These are phyloP conservation scores for Apostichopus parvimensis DNA, from an alignment of 35 echinoderm and acorn worm genomes.

Conservation along the genomic window DNA sequence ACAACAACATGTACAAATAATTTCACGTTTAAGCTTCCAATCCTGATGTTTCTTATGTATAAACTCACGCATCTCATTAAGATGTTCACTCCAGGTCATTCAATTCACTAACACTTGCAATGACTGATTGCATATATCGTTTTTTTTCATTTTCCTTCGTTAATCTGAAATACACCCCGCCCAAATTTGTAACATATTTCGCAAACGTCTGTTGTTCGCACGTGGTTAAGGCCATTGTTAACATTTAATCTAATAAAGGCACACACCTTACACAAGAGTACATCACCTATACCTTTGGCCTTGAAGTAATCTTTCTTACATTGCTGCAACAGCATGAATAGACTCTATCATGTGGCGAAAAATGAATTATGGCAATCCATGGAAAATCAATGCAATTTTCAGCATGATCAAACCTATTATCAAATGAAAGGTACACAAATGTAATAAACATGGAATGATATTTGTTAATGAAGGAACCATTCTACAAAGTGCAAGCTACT, in stretches of 20 bases:
- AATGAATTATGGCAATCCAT: constrained; percentile 1
- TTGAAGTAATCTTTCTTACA: background rate
- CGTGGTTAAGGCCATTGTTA: background rate
- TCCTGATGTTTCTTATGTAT: no score
- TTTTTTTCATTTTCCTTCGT: background rate
- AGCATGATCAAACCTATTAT: background rate
- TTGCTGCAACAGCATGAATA: no score
- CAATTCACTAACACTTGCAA: background rate
- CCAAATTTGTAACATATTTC: background rate
- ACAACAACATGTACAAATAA: no score
- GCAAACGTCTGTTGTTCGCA: background rate
- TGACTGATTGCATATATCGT: background rate
- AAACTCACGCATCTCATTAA: no score
- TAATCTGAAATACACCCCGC: background rate
- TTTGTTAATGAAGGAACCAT: background rate
- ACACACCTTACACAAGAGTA: background rate
- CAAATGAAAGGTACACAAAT: background rate
- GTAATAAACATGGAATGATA: constrained; percentile 1
- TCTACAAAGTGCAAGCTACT: background rate
- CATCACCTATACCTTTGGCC: background rate
- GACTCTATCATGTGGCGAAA: no score
- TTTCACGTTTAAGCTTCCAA: no score
- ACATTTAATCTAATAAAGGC: background rate
- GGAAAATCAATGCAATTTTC: constrained; percentile 14
- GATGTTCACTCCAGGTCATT: no score